Evolutionary conservation across 2,797 vertebrate genomes (phyloP), one percentile per base, ranked within the genome.

Genomic region (Neoniphon sammara): DNA sequence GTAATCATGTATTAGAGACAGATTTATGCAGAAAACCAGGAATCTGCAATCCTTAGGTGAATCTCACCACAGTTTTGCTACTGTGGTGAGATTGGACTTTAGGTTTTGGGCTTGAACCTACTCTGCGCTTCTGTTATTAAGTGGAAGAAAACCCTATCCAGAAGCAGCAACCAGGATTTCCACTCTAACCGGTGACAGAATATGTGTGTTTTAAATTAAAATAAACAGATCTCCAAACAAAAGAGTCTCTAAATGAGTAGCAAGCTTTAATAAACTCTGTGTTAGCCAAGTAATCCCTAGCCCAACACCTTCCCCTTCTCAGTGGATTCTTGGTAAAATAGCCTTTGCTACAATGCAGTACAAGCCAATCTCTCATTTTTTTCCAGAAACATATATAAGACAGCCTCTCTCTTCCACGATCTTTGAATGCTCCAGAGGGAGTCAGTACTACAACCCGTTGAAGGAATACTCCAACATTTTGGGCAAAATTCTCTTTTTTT

Each of bases 1-100:
- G 82, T 80, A 84, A 82, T 82, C 75, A 80, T 44, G 52, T 53
- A 54, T 62, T 27, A 57, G 74, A 78, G 73, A 76, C 18, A 39
- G 56, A 81, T 57, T 39, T 73, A 70, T 78, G 77, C 68, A 86
- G 70, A 82, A 73, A 78, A 44, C 17, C 23, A 9, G 42, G 27
- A 1, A 57, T 34, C 56, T 59, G 2, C 57, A 54, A 80, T 77
- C 67, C 21, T 72, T 60, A 67, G 23, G 34, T 63, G 61, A n/a
- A n/a, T n/a, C n/a, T n/a, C n/a, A n/a, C n/a, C n/a, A n/a, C n/a
- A n/a, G n/a, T n/a, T n/a, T 63, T 59, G 21, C n/a, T 7, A 68
- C 53, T 49, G 5, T 60, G 42, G 9, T 57, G n/a, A 47, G n/a
- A 50, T 8, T 18, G n/a, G 64, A 57, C 54, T 49, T 27, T 0